Percentiles rank a stretch among this genome's conserved stretches.
Conservation (phyloP, 2,888 invertebrate species). For the Lordiphosa andalusiaca region DNA sequence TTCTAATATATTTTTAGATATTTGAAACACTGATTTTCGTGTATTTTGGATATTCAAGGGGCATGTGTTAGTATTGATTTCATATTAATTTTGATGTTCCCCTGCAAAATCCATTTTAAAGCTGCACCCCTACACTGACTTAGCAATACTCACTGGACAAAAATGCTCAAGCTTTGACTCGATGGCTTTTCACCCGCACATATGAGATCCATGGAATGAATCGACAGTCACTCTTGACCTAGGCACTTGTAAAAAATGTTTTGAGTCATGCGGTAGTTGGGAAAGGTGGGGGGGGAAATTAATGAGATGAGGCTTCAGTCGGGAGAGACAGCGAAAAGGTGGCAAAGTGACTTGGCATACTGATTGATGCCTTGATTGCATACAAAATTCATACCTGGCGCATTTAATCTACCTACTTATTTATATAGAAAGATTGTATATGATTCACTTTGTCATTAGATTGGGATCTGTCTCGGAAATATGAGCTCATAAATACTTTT, state of each 20-base stretch:
- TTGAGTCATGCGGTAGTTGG: constrained; percentile 40
- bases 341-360: constrained; percentile 33
- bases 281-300: constrained; percentile 16
- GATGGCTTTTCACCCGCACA: constrained; percentile 30
- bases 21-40: no score
- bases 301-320: constrained; percentile 20
- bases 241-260: constrained; percentile 56
- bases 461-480: constrained; percentile 53
- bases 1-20: no score
- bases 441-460: constrained; percentile 65
- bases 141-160: no score
- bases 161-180: background rate
- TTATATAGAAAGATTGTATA: constrained; percentile 18
- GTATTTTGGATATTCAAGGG: no score
- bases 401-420: constrained; percentile 8
- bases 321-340: constrained; percentile 37
- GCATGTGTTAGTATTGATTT: no score
- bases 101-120: no score
- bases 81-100: no score
- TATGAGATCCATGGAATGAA: constrained; percentile 35
- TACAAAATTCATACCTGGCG: constrained; percentile 8
- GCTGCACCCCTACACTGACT: no score
- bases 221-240: constrained; percentile 56
- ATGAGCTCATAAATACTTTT: constrained; percentile 65
- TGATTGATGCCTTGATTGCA: constrained; percentile 65